Conservation (phyloP, 1,140 invertebrate genomes). For the Drosophila ananassae region DNA sequence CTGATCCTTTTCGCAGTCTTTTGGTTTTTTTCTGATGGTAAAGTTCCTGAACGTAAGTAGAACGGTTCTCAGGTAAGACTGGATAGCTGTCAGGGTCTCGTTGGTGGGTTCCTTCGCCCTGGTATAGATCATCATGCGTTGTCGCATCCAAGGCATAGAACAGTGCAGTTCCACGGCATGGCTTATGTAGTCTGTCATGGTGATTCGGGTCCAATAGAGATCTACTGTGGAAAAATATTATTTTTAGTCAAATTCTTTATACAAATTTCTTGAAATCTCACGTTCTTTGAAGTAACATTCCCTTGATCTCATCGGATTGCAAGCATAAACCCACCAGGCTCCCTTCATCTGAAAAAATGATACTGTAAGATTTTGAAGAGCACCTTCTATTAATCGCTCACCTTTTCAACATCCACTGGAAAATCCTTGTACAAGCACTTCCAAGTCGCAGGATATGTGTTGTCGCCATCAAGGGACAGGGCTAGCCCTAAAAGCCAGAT, state of each 20-base stretch:
- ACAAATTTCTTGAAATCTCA: conserved; percentile 25
- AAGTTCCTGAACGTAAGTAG: conserved; percentile 12
- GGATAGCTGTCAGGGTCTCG: conserved; percentile 4
- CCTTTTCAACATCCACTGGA: conserved; percentile 50
- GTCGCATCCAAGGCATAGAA: conserved; percentile 57
- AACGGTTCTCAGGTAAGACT: conserved; percentile 37
- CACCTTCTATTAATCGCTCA: conserved; percentile 12
- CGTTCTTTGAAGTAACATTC: conserved; percentile 39
- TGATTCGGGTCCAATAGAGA: conserved; percentile 62
- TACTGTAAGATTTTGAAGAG: conserved; percentile 12
- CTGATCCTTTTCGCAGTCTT: conserved; percentile 16
- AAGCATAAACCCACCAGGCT: conserved; percentile 61
- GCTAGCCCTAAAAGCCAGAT: neutral
- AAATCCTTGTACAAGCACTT: conserved; percentile 60
- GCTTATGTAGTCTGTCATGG: conserved; percentile 48
- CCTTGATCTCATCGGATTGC: conserved; percentile 9
- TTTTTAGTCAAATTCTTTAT: neutral
- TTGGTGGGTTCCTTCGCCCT: conserved; percentile 4
- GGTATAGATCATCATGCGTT: conserved; percentile 58
- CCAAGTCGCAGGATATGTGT: conserved; percentile 31
- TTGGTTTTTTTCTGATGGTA: conserved; percentile 4
- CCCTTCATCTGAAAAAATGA: conserved; percentile 50
- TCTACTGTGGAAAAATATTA: conserved; percentile 29
- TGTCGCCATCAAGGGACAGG: conserved; percentile 24
- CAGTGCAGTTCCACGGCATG: conserved; percentile 62